These are phyloP conservation scores for Spea multiplicata DNA, from an alignment of 2,113 vertebrate genomes.

Conservation along the genomic window DNA sequence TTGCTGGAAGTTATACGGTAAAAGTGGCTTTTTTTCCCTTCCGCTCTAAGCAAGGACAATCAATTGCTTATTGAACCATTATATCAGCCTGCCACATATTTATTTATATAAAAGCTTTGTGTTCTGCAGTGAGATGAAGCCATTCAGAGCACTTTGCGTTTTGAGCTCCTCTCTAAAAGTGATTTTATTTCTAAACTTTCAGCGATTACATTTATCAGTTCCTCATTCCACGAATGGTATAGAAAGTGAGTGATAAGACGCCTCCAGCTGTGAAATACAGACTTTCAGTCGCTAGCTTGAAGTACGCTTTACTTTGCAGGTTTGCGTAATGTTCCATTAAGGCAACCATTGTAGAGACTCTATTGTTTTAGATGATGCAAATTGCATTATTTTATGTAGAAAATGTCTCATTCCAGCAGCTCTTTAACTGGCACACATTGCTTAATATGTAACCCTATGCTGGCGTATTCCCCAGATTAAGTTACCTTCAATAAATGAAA, in stretches of 20 bases:
- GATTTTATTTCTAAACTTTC: neutral
- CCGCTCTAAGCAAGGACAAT: neutral
- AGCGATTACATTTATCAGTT: no score
- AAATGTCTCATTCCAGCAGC: no score
- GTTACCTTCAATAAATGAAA: no score
- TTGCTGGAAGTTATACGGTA: neutral
- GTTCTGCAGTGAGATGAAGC: neutral
- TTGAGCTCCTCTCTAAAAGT: no score
- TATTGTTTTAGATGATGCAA: neutral
- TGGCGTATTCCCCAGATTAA: no score
- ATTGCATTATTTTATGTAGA: neutral
- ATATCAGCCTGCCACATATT: neutral
- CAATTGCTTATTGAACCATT: conserved; percentile 1
- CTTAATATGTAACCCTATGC: no score
- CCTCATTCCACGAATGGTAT: neutral
- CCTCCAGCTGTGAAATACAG: neutral
- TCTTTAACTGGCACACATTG: no score
- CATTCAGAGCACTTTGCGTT: neutral
- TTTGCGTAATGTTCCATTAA: neutral
- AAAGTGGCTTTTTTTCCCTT: neutral
- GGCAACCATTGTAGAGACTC: neutral
- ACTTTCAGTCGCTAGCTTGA: no score
- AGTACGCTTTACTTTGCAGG: neutral
- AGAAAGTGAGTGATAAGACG: neutral
- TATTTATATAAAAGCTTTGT: neutral